Conservation (phyloP, 2,888 invertebrate species). For the Nezara viridula region DNA sequence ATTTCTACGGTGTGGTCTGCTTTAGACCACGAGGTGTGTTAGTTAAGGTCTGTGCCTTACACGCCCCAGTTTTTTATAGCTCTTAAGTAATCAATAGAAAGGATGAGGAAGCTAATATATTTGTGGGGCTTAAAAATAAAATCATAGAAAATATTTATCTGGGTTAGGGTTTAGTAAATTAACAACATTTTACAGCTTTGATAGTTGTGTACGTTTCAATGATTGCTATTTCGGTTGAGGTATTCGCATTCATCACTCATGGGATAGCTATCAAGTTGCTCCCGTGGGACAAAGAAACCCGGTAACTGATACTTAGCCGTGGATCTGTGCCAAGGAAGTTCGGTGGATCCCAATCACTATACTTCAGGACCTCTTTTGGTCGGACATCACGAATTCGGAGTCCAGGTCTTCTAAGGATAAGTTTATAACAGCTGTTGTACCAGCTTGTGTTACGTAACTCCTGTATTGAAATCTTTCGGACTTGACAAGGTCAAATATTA, state of each 20-base stretch:
- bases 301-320: not conserved
- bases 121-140: too few species aligned
- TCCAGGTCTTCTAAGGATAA: not conserved
- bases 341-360: slow-evolving; percentile 15
- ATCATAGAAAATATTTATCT: too few species aligned
- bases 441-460: not conserved
- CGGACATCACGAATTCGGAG: slow-evolving; percentile 12
- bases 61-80: too few species aligned
- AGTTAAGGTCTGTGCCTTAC: too few species aligned
- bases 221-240: not conserved
- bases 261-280: not conserved
- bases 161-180: too few species aligned
- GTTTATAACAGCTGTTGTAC: not conserved
- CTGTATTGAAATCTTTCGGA: not conserved
- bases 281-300: not conserved
- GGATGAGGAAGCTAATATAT: too few species aligned
- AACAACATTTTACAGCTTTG: too few species aligned
- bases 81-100: too few species aligned
- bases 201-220: too few species aligned
- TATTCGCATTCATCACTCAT: not conserved
- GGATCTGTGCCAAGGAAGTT: slow-evolving; percentile 8
- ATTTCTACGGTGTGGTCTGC: too few species aligned
- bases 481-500: slow-evolving; percentile 1
- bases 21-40: too few species aligned
- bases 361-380: slow-evolving; percentile 1